These are phyloP conservation scores for Rhimphoctona megacephalus DNA, from an alignment of 2,888 invertebrate species.

Conservation along the genomic window DNA sequence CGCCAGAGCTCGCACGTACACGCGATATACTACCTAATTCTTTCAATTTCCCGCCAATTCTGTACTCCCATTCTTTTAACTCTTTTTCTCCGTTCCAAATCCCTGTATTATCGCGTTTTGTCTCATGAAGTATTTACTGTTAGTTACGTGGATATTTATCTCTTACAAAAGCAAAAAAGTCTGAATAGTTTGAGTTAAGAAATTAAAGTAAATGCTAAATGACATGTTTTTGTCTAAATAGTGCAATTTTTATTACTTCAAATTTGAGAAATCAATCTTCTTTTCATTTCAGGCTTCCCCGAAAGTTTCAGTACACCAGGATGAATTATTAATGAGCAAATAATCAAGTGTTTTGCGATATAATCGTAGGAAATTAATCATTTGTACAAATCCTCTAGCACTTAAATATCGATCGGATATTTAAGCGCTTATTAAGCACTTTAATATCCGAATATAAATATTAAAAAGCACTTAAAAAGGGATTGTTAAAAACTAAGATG, in stretches of 20 bases:
- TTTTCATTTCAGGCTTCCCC: too few relatives aligned
- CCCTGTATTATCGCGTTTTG: neutral
- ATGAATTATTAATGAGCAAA: too few relatives aligned
- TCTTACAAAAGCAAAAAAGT: neutral
- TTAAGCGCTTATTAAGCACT: too few relatives aligned
- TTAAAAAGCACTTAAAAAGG: too few relatives aligned
- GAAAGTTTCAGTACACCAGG: too few relatives aligned
- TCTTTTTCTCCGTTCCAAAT: neutral
- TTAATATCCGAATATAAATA: too few relatives aligned
- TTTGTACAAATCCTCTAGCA: too few relatives aligned
- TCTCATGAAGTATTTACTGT: neutral
- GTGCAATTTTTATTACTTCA: neutral
- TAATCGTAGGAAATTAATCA: too few relatives aligned
- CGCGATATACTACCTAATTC: neutral
- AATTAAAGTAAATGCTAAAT: neutral
- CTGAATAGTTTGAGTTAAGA: neutral
- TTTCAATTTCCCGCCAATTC: constrained; percentile 18
- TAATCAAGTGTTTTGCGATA: too few relatives aligned
- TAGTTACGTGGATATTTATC: neutral
- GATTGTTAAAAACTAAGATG: too few relatives aligned
- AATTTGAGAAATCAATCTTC: neutral
- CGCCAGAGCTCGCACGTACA: neutral
- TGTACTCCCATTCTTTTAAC: neutral
- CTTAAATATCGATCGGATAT: too few relatives aligned
- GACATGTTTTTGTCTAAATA: neutral